Percentiles rank a stretch among this genome's conserved stretches.
phyloP scores from a whole-genome alignment of 2,113 vertebrate genomes.

The Tamias sibiricus region DNA sequence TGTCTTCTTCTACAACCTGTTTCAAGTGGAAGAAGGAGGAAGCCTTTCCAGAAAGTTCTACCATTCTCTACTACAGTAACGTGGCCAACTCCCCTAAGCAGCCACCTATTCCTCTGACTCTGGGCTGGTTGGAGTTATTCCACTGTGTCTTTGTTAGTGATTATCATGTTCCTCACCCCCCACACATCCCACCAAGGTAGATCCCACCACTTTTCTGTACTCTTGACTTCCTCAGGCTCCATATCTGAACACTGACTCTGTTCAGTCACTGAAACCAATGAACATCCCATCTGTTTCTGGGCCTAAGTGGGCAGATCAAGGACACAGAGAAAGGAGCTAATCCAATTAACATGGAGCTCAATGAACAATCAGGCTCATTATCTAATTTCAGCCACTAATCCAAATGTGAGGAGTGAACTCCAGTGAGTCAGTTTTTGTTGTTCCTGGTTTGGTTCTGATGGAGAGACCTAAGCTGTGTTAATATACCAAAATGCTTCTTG shows the following conservation, averaged over 20 bases:
- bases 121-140: not conserved
- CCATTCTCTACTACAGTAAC: not conserved
- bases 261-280: not conserved
- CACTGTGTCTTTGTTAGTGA: not conserved
- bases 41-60: not conserved
- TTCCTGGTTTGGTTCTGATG: not conserved
- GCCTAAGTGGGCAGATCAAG: not conserved
- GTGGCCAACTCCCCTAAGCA: not conserved
- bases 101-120: not conserved
- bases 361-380: not conserved
- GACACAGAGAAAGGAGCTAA: constrained; percentile 12
- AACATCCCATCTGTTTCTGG: not conserved
- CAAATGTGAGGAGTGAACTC: not conserved
- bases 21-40: not conserved
- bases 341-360: not conserved
- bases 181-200: not conserved
- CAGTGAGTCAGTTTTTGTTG: not conserved
- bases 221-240: not conserved
- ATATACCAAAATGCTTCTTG: not conserved
- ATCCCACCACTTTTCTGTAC: not conserved
- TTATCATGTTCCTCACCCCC: not conserved
- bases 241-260: not conserved
- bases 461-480: not conserved
- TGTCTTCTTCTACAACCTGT: constrained; percentile 2
- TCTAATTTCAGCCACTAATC: not conserved